Conservation (phyloP, 2,797 vertebrate genomes). For the Gallinago stenura region DNA sequence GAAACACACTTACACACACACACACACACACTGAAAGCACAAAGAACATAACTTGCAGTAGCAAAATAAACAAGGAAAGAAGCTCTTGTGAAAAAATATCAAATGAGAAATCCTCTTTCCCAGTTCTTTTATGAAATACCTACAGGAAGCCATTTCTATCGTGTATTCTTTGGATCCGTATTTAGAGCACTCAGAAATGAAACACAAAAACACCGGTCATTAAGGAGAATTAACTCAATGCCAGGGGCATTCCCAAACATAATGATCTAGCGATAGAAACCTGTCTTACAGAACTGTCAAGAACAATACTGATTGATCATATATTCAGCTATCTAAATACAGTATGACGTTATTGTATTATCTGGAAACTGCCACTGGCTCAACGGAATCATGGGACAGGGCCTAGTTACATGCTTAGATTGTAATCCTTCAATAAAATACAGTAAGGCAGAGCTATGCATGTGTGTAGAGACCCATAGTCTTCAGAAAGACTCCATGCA, state of each 20-base stretch:
- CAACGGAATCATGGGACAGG: neutral
- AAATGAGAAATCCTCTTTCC: neutral
- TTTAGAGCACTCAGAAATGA: neutral
- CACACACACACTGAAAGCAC: neutral
- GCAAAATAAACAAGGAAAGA: neutral
- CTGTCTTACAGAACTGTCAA: neutral
- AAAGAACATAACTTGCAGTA: neutral
- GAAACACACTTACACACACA: neutral
- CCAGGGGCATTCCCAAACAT: neutral
- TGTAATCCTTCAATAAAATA: neutral
- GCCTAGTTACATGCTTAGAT: neutral
- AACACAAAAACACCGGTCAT: neutral
- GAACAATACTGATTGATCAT: neutral
- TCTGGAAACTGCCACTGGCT: neutral
- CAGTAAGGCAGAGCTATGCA: neutral
- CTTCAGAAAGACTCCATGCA: neutral
- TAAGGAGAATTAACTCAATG: neutral
- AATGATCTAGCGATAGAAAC: neutral
- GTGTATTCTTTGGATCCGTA: neutral
- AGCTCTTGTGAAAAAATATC: neutral
- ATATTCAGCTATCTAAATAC: neutral
- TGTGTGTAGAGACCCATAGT: neutral
- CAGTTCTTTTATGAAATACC: neutral
- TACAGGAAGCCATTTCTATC: neutral
- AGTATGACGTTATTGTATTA: neutral